Evolutionary conservation across 2,797 vertebrate species (phyloP).

Genomic region (Hypotaenidia okinawae): DNA sequence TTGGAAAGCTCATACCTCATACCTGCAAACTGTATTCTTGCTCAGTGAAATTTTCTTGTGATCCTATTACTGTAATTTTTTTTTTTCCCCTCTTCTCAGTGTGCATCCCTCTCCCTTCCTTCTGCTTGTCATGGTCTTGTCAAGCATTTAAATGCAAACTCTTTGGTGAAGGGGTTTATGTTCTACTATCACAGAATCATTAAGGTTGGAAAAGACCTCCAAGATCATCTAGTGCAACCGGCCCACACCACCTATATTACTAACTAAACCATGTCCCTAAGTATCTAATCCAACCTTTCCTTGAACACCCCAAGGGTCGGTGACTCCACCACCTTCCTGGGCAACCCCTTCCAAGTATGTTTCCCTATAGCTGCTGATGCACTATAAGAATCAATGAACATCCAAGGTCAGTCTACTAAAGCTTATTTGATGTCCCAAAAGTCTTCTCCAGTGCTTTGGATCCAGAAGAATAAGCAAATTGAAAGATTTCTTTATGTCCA

Average conservation of each 20-base stretch:
- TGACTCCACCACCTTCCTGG: too few relatives aligned
- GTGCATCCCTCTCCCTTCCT: neutral
- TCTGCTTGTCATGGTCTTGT: neutral
- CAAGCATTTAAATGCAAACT: constrained; percentile 20
- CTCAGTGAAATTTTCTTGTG: constrained; percentile 32
- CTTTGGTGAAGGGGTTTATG: neutral
- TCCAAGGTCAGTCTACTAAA: neutral
- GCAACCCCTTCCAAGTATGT: neutral
- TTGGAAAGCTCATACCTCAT: constrained; percentile 22
- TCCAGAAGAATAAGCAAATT: neutral
- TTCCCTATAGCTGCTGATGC: constrained; percentile 6
- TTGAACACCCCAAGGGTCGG: too few relatives aligned
- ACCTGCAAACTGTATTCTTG: neutral
- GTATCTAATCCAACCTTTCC: too few relatives aligned
- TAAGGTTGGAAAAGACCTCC: too few relatives aligned
- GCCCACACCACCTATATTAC: too few relatives aligned
- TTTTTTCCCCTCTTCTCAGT: neutral
- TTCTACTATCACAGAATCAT: neutral
- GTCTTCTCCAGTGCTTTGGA: neutral
- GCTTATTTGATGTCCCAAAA: constrained; percentile 1
- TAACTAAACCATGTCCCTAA: too few relatives aligned
- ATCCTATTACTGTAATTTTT: neutral
- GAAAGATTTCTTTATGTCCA: neutral
- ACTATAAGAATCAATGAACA: constrained; percentile 12
- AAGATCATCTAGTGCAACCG: too few relatives aligned